Evolutionary conservation across 2,113 vertebrate species (phyloP).

Genomic region (Clarias gariepinus): DNA sequence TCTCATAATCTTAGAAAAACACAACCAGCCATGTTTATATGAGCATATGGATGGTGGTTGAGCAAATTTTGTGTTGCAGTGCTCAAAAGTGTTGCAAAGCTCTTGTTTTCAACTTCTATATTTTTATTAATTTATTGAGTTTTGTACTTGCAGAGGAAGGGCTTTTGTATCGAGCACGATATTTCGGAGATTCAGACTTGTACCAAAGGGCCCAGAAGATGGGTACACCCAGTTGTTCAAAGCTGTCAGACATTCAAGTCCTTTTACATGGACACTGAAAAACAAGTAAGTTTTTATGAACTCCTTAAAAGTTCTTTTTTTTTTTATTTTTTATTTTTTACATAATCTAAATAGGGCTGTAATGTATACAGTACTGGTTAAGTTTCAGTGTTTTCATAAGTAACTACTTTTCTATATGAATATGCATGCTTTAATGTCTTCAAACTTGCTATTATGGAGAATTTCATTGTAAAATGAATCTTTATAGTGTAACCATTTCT

Average conservation of each 20-base stretch:
- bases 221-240: slow-evolving; percentile 93
- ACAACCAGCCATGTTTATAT: neutral
- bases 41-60: too few relatives aligned
- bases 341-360: too few relatives aligned
- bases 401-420: neutral
- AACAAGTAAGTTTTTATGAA: slow-evolving; percentile 29
- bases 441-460: neutral
- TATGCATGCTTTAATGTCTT: neutral
- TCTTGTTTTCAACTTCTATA: neutral
- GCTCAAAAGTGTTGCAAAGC: neutral
- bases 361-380: neutral
- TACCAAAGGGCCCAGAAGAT: slow-evolving; percentile 95
- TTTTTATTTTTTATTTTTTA: neutral
- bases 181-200: slow-evolving; percentile 91
- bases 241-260: slow-evolving; percentile 93
- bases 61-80: neutral
- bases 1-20: neutral
- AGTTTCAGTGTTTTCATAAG: neutral
- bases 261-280: slow-evolving; percentile 81
- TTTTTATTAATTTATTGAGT: slow-evolving; percentile 23
- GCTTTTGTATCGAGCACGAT: slow-evolving; percentile 93
- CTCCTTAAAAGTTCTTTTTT: neutral
- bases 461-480: neutral
- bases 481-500: neutral
- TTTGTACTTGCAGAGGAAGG: slow-evolving; percentile 86